These are phyloP conservation scores for Doryteuthis pealeii DNA, from an alignment of 1,140 invertebrate species.

Conservation along the genomic window DNA sequence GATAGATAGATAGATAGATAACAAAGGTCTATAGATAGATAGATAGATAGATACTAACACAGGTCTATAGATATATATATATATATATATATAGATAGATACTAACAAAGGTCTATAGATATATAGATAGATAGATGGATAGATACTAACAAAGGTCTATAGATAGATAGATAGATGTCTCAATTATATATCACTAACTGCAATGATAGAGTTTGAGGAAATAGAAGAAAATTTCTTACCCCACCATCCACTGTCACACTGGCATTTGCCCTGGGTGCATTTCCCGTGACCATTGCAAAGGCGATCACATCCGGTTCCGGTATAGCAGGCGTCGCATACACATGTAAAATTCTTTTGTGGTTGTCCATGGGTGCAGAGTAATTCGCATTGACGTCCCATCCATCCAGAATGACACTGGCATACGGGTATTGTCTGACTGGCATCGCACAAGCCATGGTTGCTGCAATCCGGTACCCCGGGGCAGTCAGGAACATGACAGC, in stretches of 20 bases:
- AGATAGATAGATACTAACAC: no score
- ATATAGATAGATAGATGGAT: no score
- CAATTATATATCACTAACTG: no score
- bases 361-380: constrained; percentile 37
- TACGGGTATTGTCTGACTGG: constrained; percentile 27
- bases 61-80: no score
- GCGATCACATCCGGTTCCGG: constrained; percentile 30
- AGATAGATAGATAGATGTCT: no score
- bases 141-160: no score
- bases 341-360: constrained; percentile 31
- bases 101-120: no score
- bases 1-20: no score
- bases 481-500: constrained; percentile 30
- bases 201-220: no score
- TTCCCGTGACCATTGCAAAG: constrained; percentile 33
- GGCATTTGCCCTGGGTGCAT: constrained; percentile 23
- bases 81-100: no score
- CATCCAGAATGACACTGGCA: constrained; percentile 43
- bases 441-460: constrained; percentile 34
- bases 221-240: constrained; percentile 25
- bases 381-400: constrained; percentile 40
- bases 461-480: constrained; percentile 31
- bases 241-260: constrained; percentile 37
- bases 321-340: constrained; percentile 36
- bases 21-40: no score